phyloP scores from a whole-genome alignment of 1,140 invertebrate genomes.

The Lordiphosa stackelbergi region DNA sequence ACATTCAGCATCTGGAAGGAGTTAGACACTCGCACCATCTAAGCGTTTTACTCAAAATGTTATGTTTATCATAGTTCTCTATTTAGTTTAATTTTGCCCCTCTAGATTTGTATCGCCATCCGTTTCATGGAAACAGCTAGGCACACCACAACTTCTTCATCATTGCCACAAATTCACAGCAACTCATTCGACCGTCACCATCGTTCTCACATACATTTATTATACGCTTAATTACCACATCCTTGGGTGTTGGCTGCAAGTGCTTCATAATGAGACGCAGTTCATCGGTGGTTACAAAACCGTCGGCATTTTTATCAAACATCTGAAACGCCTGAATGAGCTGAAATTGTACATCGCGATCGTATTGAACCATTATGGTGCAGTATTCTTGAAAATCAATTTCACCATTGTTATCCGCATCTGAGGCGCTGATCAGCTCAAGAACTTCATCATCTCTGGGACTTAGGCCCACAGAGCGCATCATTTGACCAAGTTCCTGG shows the following conservation, averaged over 20 bases:
- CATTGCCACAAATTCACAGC: slow-evolving; percentile 79
- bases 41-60: no score
- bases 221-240: background rate
- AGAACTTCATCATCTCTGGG: slow-evolving; percentile 68
- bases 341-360: slow-evolving; percentile 38
- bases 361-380: slow-evolving; percentile 37
- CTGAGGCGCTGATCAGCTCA: slow-evolving; percentile 76
- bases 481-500: slow-evolving; percentile 61
- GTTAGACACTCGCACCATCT: no score
- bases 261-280: slow-evolving; percentile 93
- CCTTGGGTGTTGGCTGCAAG: background rate
- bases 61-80: no score
- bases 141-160: slow-evolving; percentile 7
- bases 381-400: slow-evolving; percentile 62
- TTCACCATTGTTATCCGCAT: slow-evolving; percentile 76
- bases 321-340: slow-evolving; percentile 80
- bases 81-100: no score
- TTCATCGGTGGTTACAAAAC: slow-evolving; percentile 92
- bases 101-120: no score
- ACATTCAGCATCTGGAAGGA: no score
- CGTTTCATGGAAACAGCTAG: no score
- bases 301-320: slow-evolving; percentile 95
- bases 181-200: slow-evolving; percentile 91
- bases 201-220: slow-evolving; percentile 86
- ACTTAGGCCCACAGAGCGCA: slow-evolving; percentile 60